Percentiles rank a stretch among this genome's conserved stretches.
phyloP scores from a whole-genome alignment of 2,888 invertebrate genomes.

The Graphium colonna region DNA sequence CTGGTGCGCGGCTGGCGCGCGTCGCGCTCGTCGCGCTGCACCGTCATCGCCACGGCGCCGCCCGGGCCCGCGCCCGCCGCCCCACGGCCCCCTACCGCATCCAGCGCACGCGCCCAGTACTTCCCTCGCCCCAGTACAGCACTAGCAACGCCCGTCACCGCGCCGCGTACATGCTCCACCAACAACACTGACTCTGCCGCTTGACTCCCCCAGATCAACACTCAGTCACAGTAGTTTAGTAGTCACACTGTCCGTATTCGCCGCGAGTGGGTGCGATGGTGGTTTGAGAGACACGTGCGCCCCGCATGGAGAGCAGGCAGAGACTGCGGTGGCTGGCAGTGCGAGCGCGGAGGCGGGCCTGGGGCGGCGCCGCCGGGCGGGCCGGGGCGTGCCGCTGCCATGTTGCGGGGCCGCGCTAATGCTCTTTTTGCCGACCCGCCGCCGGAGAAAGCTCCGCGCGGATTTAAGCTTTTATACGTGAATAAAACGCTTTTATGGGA shows the following conservation, averaged over 20 bases:
- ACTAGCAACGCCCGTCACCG: slow-evolving; percentile 36
- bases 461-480: slow-evolving; percentile 80
- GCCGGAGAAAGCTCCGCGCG: slow-evolving; percentile 76
- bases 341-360: slow-evolving; percentile 43
- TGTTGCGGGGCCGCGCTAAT: slow-evolving; percentile 66
- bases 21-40: slow-evolving; percentile 85
- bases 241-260: slow-evolving; percentile 22
- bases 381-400: slow-evolving; percentile 35
- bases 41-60: slow-evolving; percentile 80
- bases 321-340: slow-evolving; percentile 43
- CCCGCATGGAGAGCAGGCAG: slow-evolving; percentile 40
- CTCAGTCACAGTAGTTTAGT: slow-evolving; percentile 30
- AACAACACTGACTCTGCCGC: slow-evolving; percentile 26
- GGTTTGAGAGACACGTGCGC: slow-evolving; percentile 23
- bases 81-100: slow-evolving; percentile 56
- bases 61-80: slow-evolving; percentile 61
- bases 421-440: slow-evolving; percentile 73
- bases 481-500: slow-evolving; percentile 79
- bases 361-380: slow-evolving; percentile 24
- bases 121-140: slow-evolving; percentile 59
- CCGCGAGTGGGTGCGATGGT: slow-evolving; percentile 4
- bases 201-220: slow-evolving; percentile 24
- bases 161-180: slow-evolving; percentile 40
- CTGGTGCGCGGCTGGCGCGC: slow-evolving; percentile 87
- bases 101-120: slow-evolving; percentile 48